Conservation (phyloP, 2,113 vertebrate species). For the Petrocephalus microphthalmus region DNA sequence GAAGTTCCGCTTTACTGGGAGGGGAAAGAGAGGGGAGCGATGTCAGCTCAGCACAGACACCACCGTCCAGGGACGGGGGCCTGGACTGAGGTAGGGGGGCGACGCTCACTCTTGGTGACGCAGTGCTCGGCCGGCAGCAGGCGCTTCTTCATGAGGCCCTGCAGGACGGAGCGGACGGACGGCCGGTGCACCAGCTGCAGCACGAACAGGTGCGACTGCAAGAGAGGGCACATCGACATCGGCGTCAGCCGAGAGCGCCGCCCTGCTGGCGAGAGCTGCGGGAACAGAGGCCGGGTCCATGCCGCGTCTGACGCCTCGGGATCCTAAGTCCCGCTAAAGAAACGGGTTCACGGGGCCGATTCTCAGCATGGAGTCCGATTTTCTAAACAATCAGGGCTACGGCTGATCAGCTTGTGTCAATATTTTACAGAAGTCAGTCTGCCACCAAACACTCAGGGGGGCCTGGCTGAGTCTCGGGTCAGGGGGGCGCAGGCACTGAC, state of each 20-base stretch:
- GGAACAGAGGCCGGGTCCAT: too few relatives aligned
- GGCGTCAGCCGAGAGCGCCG: background rate
- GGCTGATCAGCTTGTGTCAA: background rate
- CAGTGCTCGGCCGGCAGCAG: slow-evolving; percentile 89
- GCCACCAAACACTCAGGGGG: background rate
- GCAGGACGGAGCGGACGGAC: slow-evolving; percentile 83
- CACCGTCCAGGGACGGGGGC: background rate
- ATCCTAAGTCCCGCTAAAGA: background rate
- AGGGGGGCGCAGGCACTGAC: background rate
- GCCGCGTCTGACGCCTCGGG: background rate
- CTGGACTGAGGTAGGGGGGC: background rate
- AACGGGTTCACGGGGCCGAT: background rate
- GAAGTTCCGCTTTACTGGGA: slow-evolving; percentile 85
- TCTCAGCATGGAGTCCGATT: background rate
- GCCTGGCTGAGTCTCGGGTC: background rate
- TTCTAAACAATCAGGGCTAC: background rate
- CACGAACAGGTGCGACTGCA: slow-evolving; percentile 92
- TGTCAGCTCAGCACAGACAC: background rate
- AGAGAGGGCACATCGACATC: background rate
- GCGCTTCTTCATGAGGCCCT: slow-evolving; percentile 92
- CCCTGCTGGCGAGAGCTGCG: background rate
- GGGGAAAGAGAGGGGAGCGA: background rate
- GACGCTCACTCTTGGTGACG: slow-evolving; percentile 85
- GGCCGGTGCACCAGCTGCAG: slow-evolving; percentile 91
- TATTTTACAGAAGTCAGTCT: background rate